Conservation (phyloP, 2,797 vertebrate species). For the Lycodopsis pacificus region DNA sequence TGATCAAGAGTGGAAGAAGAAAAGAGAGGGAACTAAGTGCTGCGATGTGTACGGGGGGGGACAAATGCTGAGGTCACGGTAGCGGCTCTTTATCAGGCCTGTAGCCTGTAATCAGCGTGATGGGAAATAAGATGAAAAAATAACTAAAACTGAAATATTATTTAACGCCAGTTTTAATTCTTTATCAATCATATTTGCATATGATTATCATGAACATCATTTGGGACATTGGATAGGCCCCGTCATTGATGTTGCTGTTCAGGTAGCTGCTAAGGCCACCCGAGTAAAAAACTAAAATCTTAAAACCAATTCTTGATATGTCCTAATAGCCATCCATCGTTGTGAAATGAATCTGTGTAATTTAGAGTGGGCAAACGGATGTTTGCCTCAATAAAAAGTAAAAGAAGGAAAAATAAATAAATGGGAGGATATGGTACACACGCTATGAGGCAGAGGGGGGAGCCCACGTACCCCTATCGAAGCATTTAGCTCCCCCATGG, state of each 20-base stretch:
- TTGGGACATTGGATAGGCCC: background rate
- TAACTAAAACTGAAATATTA: background rate
- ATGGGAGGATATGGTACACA: conserved; percentile 83
- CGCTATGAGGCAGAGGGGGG: conserved; percentile 87
- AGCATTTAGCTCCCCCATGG: conserved; percentile 96
- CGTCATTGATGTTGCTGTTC: background rate
- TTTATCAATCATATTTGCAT: background rate
- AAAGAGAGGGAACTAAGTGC: conserved; percentile 66
- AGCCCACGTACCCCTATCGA: conserved; percentile 94
- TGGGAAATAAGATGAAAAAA: background rate
- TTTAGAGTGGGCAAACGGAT: conserved; percentile 22
- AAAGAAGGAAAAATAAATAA: conserved; percentile 55
- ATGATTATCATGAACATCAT: background rate
- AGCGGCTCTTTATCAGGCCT: conserved; percentile 36
- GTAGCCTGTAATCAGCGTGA: conserved; percentile 3
- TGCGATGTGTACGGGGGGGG: conserved; percentile 62
- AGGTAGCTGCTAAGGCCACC: background rate
- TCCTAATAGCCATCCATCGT: background rate
- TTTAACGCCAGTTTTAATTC: background rate
- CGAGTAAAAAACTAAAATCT: background rate
- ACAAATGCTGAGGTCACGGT: conserved; percentile 26
- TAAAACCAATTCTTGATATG: background rate
- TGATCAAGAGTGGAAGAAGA: conserved; percentile 44
- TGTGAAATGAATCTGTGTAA: background rate
- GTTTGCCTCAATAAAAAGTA: conserved; percentile 44